phyloP scores from a whole-genome alignment of 2,888 invertebrate genomes.

The Schizotus pectinicornis region DNA sequence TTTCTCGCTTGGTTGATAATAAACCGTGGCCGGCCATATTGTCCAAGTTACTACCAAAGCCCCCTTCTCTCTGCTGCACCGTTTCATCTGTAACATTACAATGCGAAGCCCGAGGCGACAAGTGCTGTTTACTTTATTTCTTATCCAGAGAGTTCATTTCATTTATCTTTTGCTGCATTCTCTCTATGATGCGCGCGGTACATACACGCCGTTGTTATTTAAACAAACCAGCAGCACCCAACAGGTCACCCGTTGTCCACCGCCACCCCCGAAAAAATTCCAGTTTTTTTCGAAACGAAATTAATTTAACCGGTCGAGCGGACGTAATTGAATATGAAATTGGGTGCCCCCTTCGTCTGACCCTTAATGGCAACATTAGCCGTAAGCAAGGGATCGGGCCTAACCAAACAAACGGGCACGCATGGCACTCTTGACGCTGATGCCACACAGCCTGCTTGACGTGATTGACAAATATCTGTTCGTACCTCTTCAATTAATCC shows the following conservation, averaged over 20 bases:
- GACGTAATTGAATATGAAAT: too few species aligned
- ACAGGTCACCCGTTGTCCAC: slow-evolving; percentile 2
- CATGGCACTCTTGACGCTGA: slow-evolving; percentile 22
- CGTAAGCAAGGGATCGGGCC: slow-evolving; percentile 10
- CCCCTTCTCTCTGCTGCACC: slow-evolving; percentile 35
- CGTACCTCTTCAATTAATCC: slow-evolving; percentile 17
- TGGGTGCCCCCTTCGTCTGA: background rate
- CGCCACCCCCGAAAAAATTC: too few species aligned
- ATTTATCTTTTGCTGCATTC: slow-evolving; percentile 44
- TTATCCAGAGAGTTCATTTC: slow-evolving; percentile 53
- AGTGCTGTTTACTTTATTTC: slow-evolving; percentile 57
- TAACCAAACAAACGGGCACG: slow-evolving; percentile 6
- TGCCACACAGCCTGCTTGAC: slow-evolving; percentile 30
- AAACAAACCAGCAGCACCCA: slow-evolving; percentile 13
- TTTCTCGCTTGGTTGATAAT: slow-evolving; percentile 36
- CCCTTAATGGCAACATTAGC: slow-evolving; percentile 11
- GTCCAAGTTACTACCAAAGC: slow-evolving; percentile 33
- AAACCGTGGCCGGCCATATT: slow-evolving; percentile 46
- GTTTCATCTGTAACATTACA: slow-evolving; percentile 49
- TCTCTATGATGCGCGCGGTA: slow-evolving; percentile 21
- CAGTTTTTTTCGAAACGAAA: too few species aligned
- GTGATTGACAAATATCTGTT: slow-evolving; percentile 30
- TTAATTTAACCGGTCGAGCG: too few species aligned
- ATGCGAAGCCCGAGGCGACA: slow-evolving; percentile 53
- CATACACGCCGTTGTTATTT: slow-evolving; percentile 21